Base-by-base conservation (phyloP, 1,140 invertebrate genomes). In the Cotesia typhae region DNA sequence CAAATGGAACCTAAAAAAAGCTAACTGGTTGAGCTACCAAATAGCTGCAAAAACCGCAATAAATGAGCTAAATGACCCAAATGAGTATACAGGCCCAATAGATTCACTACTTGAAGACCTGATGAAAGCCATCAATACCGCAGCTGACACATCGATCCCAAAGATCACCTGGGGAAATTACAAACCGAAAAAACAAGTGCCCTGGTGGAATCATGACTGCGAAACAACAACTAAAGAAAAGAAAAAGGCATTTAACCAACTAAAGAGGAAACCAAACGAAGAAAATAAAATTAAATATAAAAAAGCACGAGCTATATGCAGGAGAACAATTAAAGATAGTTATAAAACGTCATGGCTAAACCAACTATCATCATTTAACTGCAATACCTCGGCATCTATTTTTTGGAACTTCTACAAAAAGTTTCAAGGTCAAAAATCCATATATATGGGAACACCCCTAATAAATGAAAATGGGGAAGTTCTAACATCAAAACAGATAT, bases 121-220 rank as follows among this genome's bases (percentile, higher is more conserved):
- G 6, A 79, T 65, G 7, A 28, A 80, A 41, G 3, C 77, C 3
- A 80, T 82, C 9, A 20, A 74, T 10, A 63, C 71, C 53, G 76
- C 80, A 35, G 80, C 78, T 14, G 59, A 78, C n/a, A 59, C 75
- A 69, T 51, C 75, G 4, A 82, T 80, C 37, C 76, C 77, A 1
- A 78, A 76, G 74, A 73, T 41, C 38, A 41, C 74, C 14, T 76
- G 71, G 17, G 66, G 4, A 10, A 73, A 71, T 67, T 68, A 12
- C 47, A 75, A 77, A 2, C 1, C 38, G 71, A 76, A 78, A 41
- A 75, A 66, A 28, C 4, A n/a, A 0, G 72, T 81, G 9, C 78
- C 78, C 4, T 84, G 82, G 82, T 83, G 80, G 80, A 83, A 81
- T 64, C 66, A 79, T 12, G 73, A 82, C 4, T 84, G 81, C 67